A percentile compares a stretch with the other conserved stretches of the same genome.
Conservation (phyloP, 2,797 vertebrate species). For the Natrix natrix region DNA sequence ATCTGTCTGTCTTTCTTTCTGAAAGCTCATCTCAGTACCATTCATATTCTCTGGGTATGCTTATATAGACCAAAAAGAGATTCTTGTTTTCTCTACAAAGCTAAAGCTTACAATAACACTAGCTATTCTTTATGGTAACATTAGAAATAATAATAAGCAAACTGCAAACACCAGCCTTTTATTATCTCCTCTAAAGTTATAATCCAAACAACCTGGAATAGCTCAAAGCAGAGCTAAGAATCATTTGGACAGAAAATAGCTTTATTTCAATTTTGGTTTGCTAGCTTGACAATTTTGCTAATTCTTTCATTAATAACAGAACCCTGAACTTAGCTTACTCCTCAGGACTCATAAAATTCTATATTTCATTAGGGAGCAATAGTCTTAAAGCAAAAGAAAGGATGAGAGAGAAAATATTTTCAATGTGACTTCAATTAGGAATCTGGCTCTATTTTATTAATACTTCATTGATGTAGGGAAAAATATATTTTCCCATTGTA, state of each 20-base stretch:
- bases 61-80: neutral
- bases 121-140: neutral
- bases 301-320: conserved; percentile 3
- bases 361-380: neutral
- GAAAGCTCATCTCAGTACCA: neutral
- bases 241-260: conserved; percentile 15
- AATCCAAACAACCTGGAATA: conserved; percentile 21
- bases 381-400: conserved; percentile 5
- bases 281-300: conserved; percentile 3
- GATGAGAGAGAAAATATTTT: neutral
- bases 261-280: conserved; percentile 28
- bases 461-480: neutral
- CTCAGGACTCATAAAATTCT: neutral
- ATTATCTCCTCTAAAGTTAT: neutral
- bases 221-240: conserved; percentile 6
- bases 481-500: neutral
- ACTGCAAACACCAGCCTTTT: conserved; percentile 14
- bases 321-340: conserved; percentile 7
- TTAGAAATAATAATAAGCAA: conserved; percentile 5
- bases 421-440: neutral
- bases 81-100: neutral
- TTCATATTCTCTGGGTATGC: neutral
- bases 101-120: neutral
- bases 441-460: neutral
- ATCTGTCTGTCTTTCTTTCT: neutral